Conservation (phyloP, 2,888 invertebrate genomes). For the Conchocele bisecta region DNA sequence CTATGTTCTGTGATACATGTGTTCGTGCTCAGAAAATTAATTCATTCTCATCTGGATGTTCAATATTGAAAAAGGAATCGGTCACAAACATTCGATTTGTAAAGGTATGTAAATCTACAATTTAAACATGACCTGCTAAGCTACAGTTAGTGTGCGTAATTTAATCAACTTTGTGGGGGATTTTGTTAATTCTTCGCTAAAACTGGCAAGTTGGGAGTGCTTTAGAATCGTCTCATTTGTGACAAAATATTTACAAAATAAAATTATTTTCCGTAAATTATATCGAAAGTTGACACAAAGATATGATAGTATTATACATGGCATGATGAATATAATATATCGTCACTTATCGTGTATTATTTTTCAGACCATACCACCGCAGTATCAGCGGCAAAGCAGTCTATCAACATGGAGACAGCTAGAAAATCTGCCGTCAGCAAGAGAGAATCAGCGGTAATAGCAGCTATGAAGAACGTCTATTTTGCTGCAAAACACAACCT, state of each 20-base stretch:
- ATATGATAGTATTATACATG: too few species aligned
- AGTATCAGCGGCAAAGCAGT: not conserved
- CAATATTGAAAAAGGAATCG: not conserved
- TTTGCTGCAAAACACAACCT: slow-evolving; percentile 1
- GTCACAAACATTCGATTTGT: not conserved
- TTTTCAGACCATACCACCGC: slow-evolving; percentile 4
- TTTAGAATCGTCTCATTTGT: too few species aligned
- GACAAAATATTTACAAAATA: too few species aligned
- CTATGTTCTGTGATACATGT: slow-evolving; percentile 7
- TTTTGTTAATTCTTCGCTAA: too few species aligned
- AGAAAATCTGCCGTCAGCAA: not conserved
- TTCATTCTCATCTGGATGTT: not conserved
- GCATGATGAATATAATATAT: too few species aligned
- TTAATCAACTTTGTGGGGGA: too few species aligned
- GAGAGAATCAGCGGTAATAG: not conserved
- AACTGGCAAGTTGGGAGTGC: too few species aligned
- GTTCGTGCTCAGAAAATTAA: not conserved
- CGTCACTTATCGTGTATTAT: not conserved
- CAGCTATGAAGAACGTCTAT: not conserved
- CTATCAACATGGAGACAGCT: not conserved
- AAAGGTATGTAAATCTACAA: not conserved
- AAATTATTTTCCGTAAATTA: too few species aligned
- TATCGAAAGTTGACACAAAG: too few species aligned
- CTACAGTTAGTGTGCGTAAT: too few species aligned
- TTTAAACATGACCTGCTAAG: too few species aligned